Base-by-base conservation (phyloP, 2,113 vertebrate genomes). In the Cricetomys ansorgei region DNA sequence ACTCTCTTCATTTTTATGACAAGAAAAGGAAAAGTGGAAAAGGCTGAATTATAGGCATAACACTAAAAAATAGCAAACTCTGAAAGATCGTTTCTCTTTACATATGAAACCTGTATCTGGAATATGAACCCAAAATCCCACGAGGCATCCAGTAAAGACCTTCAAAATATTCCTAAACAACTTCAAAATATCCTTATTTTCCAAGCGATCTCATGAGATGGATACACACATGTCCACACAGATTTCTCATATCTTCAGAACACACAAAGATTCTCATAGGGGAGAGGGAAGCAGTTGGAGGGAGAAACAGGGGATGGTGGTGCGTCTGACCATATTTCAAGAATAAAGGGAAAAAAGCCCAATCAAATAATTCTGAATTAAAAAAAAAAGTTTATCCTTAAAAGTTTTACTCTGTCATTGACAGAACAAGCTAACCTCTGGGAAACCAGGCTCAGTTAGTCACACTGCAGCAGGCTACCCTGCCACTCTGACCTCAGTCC, bases 101-200 rank as follows among this genome's bases (percentile, higher is more conserved):
- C 59, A 81, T 70, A 72, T 19, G 76, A 9, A 90, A n/a, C 1
- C 12, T 45, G 25, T 31, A 53, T 50, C 50, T 29, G 6, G 34
- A 67, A 89, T 67, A 59, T 4, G 55, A 3, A 15, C 3, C n/a
- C 79, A 89, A 75, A 88, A 94, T 64, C 89, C 57, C 57, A 59
- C 27, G 5, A 90, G 48, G 64, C 77, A 87, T 84, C 92, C 87
- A 81, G 83, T 85, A 57, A 94, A 85, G 70, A 89, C 31, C 40
- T 96, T 94, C 84, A 77, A 86, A 89, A 91, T 50, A 65, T 76
- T 92, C 64, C 45, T 48, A 27, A 80, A 87, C 86, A 81, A 62
- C 34, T 93, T 85, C 75, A 43, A 86, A 89, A 91, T n/a, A 57
- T 43, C 79, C 69, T 55, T 86, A 91, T 70, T 96, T 96, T 94